Conservation (phyloP, 64 coral and sea anemone species). For the Stichodactyla helianthus region DNA sequence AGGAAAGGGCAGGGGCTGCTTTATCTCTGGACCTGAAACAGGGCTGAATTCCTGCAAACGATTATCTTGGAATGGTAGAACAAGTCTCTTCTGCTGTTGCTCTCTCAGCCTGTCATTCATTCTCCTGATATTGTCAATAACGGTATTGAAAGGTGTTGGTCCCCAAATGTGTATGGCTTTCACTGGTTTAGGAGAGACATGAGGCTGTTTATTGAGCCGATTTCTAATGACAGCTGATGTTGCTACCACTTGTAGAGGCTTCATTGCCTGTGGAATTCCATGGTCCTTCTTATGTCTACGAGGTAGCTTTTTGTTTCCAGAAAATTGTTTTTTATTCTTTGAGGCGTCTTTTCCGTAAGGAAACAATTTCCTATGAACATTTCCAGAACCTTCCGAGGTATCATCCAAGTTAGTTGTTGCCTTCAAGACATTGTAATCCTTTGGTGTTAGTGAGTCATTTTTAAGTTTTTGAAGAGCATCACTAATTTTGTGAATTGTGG, state of each 20-base stretch:
- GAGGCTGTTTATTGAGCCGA: constrained; percentile 42
- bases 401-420: background rate
- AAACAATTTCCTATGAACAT: background rate
- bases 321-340: background rate
- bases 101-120: constrained; percentile 52
- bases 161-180: constrained; percentile 91
- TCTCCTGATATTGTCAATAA: constrained; percentile 45
- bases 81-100: constrained; percentile 38
- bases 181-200: constrained; percentile 25
- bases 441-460: background rate
- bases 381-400: background rate
- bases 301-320: background rate
- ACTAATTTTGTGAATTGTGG: background rate
- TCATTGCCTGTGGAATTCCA: constrained; percentile 57
- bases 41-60: background rate
- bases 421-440: background rate
- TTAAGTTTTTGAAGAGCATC: background rate
- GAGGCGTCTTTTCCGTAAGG: background rate
- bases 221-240: constrained; percentile 80
- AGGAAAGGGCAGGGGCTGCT: background rate
- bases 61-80: constrained; percentile 25
- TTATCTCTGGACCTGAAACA: background rate
- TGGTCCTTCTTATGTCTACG: background rate
- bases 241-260: constrained; percentile 71
- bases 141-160: constrained; percentile 68